phyloP scores from a whole-genome alignment of 2,113 vertebrate species.

The Anarrhichthys ocellatus region DNA sequence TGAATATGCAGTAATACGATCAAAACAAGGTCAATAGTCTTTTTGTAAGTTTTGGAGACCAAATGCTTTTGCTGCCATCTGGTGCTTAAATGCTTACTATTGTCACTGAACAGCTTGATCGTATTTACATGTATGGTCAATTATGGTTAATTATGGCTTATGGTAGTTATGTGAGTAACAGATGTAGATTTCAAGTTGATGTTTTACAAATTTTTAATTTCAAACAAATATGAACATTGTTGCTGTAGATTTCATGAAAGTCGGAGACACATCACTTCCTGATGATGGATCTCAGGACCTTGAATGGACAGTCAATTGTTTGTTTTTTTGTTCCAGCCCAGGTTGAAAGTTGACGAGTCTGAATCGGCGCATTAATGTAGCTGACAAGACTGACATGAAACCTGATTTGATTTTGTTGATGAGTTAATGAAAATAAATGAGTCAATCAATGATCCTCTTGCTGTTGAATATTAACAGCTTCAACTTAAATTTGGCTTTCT shows the following conservation, averaged over 20 bases:
- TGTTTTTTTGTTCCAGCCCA: background rate
- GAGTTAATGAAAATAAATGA: background rate
- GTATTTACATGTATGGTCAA: background rate
- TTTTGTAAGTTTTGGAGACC: conserved; percentile 3
- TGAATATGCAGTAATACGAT: conserved; percentile 23
- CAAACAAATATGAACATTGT: background rate
- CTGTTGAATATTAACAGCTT: conserved; percentile 11
- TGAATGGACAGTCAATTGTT: background rate
- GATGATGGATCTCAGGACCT: background rate
- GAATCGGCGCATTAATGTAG: background rate
- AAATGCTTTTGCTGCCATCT: conserved; percentile 14
- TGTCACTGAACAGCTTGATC: background rate
- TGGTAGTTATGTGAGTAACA: background rate
- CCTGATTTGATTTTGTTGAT: background rate
- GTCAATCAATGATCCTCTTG: background rate
- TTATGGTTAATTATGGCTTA: background rate
- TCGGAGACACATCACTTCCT: background rate
- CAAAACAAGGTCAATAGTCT: background rate
- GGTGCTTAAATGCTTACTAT: background rate
- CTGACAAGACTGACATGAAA: background rate
- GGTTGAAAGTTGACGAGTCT: background rate
- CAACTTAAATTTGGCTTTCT: background rate
- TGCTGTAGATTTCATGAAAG: conserved; percentile 1
- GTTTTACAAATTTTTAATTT: background rate
- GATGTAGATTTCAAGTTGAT: background rate